These are phyloP conservation scores for Brachionichthys hirsutus DNA, from an alignment of 2,113 vertebrate genomes.

Conservation along the genomic window DNA sequence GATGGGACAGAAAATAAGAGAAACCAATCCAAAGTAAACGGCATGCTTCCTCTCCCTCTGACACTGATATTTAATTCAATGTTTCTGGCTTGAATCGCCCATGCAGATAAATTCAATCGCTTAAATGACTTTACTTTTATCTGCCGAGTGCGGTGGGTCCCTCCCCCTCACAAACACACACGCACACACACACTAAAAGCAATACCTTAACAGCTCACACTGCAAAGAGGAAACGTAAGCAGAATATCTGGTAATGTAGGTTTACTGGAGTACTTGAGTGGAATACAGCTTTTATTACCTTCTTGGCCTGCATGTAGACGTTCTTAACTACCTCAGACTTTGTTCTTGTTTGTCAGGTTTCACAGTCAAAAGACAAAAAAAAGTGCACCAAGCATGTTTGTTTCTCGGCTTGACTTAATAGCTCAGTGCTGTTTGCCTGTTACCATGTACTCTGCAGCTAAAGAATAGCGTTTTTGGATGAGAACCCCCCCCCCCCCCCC, in stretches of 20 bases:
- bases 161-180: background rate
- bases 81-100: conserved; percentile 3
- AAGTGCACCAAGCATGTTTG: conserved; percentile 21
- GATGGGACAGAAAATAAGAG: conserved; percentile 42
- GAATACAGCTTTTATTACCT: background rate
- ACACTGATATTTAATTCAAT: conserved; percentile 26
- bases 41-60: conserved; percentile 34
- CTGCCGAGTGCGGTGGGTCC: background rate
- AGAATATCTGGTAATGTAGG: background rate
- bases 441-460: conserved; percentile 10
- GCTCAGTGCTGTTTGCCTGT: conserved; percentile 28
- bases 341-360: conserved; percentile 8
- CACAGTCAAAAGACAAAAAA: conserved; percentile 36
- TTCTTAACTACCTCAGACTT: conserved; percentile 3
- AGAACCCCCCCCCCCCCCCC: no score
- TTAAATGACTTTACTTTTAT: conserved; percentile 9
- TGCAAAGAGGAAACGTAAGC: background rate
- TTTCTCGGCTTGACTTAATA: conserved; percentile 25
- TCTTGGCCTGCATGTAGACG: background rate
- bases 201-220: background rate
- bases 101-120: conserved; percentile 8
- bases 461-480: conserved; percentile 29
- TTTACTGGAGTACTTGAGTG: background rate
- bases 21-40: conserved; percentile 53
- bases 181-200: no score